Percentiles rank a stretch among this genome's conserved stretches.
phyloP scores from a whole-genome alignment of 1,140 invertebrate species.

The Chironomus tepperi region DNA sequence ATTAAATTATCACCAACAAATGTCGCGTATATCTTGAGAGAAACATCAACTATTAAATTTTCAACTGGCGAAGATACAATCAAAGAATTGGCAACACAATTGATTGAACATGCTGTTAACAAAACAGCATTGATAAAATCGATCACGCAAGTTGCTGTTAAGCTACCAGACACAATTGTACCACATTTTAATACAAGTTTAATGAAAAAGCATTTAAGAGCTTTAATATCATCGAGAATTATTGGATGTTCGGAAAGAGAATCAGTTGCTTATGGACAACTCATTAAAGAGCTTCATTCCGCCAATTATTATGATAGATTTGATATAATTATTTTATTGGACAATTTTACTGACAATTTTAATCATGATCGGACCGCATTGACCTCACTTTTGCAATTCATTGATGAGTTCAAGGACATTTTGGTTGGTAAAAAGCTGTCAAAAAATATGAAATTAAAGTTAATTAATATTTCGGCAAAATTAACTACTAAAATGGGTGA shows the following conservation, averaged over 20 bases:
- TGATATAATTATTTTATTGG: background rate
- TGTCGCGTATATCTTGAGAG: background rate
- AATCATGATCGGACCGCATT: background rate
- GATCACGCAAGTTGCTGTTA: background rate
- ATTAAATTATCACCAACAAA: background rate
- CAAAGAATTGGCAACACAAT: background rate
- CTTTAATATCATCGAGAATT: background rate
- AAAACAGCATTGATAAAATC: background rate
- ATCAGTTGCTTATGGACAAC: background rate
- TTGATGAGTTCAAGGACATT: background rate
- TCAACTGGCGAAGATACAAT: background rate
- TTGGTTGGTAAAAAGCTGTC: background rate
- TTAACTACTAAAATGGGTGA: background rate
- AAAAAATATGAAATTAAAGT: background rate
- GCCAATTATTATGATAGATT: background rate
- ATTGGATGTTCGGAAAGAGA: background rate
- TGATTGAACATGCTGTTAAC: background rate
- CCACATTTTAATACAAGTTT: background rate
- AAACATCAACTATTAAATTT: background rate
- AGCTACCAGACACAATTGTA: background rate
- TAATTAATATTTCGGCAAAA: background rate
- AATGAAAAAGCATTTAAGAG: background rate
- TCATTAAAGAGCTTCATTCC: background rate
- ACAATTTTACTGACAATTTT: background rate
- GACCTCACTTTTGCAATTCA: background rate